phyloP scores from a whole-genome alignment of 1,140 invertebrate species.

The Holotrichia oblita region DNA sequence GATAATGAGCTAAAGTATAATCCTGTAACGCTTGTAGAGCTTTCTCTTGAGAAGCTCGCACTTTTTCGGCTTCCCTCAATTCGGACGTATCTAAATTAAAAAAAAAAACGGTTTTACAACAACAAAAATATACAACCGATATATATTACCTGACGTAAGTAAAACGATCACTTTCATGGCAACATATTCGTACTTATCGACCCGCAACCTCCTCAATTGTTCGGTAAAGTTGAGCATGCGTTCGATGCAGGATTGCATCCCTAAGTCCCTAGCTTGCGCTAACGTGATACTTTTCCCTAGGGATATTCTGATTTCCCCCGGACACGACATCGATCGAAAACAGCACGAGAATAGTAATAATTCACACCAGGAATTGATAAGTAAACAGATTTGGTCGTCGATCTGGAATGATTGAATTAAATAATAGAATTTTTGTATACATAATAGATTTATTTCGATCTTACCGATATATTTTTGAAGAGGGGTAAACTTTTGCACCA shows the following conservation, averaged over 20 bases:
- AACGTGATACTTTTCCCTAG: constrained; percentile 62
- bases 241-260: constrained; percentile 82
- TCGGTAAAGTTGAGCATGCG: constrained; percentile 95
- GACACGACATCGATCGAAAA: constrained; percentile 86
- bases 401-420: constrained; percentile 75
- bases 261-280: constrained; percentile 64
- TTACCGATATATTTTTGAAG: constrained; percentile 93
- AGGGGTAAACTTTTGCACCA: constrained; percentile 98
- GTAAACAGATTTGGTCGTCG: constrained; percentile 94
- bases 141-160: constrained; percentile 83
- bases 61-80: constrained; percentile 89
- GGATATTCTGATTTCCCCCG: constrained; percentile 79
- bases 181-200: constrained; percentile 97
- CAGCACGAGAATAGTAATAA: constrained; percentile 92
- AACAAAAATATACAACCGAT: constrained; percentile 33
- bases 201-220: constrained; percentile 85
- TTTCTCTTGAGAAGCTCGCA: constrained; percentile 92
- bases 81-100: constrained; percentile 91
- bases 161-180: constrained; percentile 95
- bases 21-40: constrained; percentile 91
- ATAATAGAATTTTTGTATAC: not conserved
- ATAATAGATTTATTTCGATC: too few relatives aligned
- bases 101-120: constrained; percentile 39
- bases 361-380: constrained; percentile 98
- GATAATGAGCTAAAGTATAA: constrained; percentile 92